Base-by-base conservation (phyloP, 2,888 invertebrate species). In the Polymixis flavicincta region DNA sequence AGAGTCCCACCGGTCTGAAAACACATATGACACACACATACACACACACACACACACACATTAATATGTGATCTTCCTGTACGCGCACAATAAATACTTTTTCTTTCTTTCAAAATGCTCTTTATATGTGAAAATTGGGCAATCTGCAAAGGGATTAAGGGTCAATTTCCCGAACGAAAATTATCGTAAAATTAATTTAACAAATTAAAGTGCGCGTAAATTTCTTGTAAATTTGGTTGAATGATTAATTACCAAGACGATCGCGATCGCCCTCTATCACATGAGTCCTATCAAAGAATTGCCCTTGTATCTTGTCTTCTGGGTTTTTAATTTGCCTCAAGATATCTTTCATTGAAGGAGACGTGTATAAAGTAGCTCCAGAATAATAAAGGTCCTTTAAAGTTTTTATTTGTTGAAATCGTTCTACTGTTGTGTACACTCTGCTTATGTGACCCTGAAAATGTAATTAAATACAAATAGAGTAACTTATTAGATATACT, bases 391-490 rank as follows among this genome's bases (percentile, higher is more conserved):
- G 76, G 0, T 91, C 83, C 14, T 85, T 37, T 6, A 93, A 76
- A 14, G 90, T 90, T 32, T 83, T 85, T 8, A 93, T 80, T 61
- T 78, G 82, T 1, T 70, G 64, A 65, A 89, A 87, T 28, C 88
- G 84, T 28, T 86, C 79, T 5, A 88, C 78, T 14, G 93, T 92
- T 48, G 94, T 92, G 78, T 92, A 93, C 14, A 89, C 87, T 82
- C 91, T 90, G 85, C 92, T 94, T 45, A 93, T 85, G 75, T 93
- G 89, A 32, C 93, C 85, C 94, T 94, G 85, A 45, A 92, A 54
- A 17, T 54, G 6, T 9, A 42, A 45, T 54, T 19, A 79, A 42
- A 52, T 19, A 55, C 0, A 52, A 13, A 22, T 50, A 42, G 0
- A 52, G 0, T n/a, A 37, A 52, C 2, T n/a, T 17, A 9, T 13